phyloP scores from a whole-genome alignment of 2,888 invertebrate species.

The Hirtodrosophila duncani region DNA sequence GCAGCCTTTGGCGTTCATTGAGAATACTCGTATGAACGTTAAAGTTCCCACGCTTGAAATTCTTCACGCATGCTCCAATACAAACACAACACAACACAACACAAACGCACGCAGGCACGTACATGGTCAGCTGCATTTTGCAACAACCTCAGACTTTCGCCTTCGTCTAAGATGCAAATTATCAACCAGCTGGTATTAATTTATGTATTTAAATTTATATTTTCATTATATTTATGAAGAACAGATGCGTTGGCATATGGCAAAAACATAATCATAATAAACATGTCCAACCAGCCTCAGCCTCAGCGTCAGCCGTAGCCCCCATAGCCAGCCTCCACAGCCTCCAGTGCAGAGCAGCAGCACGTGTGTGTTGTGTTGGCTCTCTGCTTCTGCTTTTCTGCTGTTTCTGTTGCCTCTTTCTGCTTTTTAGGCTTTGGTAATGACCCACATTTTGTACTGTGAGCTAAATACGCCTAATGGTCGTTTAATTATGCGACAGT shows the following conservation, averaged over 20 bases:
- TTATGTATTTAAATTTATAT: constrained; percentile 42
- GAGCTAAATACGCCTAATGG: constrained; percentile 67
- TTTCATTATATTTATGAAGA: constrained; percentile 38
- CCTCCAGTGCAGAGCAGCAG: constrained; percentile 26
- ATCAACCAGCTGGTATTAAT: constrained; percentile 41
- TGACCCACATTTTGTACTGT: constrained; percentile 68
- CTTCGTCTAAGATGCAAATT: constrained; percentile 45
- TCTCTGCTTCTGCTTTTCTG: no score
- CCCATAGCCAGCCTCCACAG: constrained; percentile 1
- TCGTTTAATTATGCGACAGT: constrained; percentile 67
- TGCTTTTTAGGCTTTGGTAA: constrained; percentile 61
- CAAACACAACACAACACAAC: background rate
- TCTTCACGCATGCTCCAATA: constrained; percentile 58
- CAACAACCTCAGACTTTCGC: constrained; percentile 54
- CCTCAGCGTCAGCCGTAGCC: constrained; percentile 20
- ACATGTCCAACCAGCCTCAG: constrained; percentile 43
- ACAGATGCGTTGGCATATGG: constrained; percentile 53
- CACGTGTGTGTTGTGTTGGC: no score
- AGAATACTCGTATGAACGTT: constrained; percentile 26
- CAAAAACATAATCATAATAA: constrained; percentile 66
- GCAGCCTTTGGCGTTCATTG: constrained; percentile 48
- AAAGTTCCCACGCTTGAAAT: constrained; percentile 61
- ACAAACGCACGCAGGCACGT: background rate
- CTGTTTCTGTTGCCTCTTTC: no score
- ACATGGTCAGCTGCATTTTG: constrained; percentile 32